Conservation (phyloP, 2,888 invertebrate species). For the Lysandra coridon region DNA sequence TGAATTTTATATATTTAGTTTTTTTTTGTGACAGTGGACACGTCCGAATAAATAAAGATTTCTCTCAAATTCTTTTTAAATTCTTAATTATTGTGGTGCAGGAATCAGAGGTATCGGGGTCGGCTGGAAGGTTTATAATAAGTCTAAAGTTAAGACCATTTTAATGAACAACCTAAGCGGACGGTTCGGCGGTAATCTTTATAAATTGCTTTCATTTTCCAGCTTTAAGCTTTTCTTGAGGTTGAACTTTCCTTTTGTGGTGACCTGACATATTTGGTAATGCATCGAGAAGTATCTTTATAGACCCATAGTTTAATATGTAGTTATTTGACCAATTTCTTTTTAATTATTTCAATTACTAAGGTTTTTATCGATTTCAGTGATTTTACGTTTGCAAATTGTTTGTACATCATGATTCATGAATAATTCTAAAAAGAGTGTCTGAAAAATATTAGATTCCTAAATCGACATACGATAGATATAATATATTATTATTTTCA, state of each 20-base stretch:
- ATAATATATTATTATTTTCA: too few relatives aligned
- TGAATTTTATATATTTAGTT: too few relatives aligned
- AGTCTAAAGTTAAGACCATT: slow-evolving; percentile 45
- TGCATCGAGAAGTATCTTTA: not conserved
- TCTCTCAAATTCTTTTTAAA: not conserved
- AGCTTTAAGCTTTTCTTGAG: slow-evolving; percentile 39
- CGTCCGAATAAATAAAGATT: not conserved
- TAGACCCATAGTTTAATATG: not conserved
- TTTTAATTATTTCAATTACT: too few relatives aligned
- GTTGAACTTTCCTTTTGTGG: slow-evolving; percentile 32
- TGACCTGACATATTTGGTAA: slow-evolving; percentile 30
- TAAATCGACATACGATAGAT: too few relatives aligned
- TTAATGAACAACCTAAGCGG: slow-evolving; percentile 48
- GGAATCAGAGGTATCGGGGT: slow-evolving; percentile 22
- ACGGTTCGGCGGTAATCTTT: slow-evolving; percentile 53
- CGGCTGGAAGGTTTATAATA: slow-evolving; percentile 30
- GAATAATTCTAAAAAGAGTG: too few relatives aligned
- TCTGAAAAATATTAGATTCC: too few relatives aligned
- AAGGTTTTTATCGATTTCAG: too few relatives aligned
- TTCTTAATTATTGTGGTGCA: not conserved
- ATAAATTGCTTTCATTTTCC: slow-evolving; percentile 54
- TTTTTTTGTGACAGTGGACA: not conserved
- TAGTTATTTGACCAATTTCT: not conserved
- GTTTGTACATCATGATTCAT: too few relatives aligned
- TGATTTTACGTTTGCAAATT: too few relatives aligned